Evolutionary conservation across 2,797 vertebrate genomes (phyloP), one percentile per base, ranked within the genome.

Genomic region (Leucoraja ocellata): DNA sequence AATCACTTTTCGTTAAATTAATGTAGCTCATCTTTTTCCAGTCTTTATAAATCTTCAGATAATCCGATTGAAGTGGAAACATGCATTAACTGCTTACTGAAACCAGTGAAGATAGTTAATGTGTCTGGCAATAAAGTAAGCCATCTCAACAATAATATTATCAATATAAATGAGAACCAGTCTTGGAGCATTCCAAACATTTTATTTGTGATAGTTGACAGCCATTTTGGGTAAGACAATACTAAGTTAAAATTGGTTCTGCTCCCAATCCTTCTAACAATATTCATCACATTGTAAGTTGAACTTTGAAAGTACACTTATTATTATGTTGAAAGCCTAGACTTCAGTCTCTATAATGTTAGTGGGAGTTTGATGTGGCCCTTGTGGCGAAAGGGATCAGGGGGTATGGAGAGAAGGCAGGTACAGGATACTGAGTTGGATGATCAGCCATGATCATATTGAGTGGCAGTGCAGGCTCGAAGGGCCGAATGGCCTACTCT

Each of bases 81-180:
- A 90, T 68, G 16, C 54, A 84, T 58, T 61, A 84, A 58, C n/a
- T 36, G 36, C 23, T 90, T 90, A 54, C 46, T 28, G 18, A 54
- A 61, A 28, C 63, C 25, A 68, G 21, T 71, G 14, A 68, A 88
- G 71, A 71, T 90, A 32, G 65, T 90, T 90, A 18, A 68, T 36
- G 21, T 84, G 86, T 63, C 86, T 36, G 63, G 18, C 32, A 61
- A 68, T 36, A 90, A 32, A 71, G 65, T 65, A 18, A 39, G 18
- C 18, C 65, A 39, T 10, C 86, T 90, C 39, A 81, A 28, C 61
- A 63, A 63, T 65, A 88, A 65, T 88, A 88, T 90, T 68, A 90
- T 23, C 63, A 90, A 90, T 68, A 58, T 28, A 90, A 90, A 90
- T 90, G 86, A 90, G 63, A 23, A 90, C 63, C 81, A 84, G 39